Base-by-base conservation (phyloP, 1,140 invertebrate genomes). In the Anastrepha ludens region DNA sequence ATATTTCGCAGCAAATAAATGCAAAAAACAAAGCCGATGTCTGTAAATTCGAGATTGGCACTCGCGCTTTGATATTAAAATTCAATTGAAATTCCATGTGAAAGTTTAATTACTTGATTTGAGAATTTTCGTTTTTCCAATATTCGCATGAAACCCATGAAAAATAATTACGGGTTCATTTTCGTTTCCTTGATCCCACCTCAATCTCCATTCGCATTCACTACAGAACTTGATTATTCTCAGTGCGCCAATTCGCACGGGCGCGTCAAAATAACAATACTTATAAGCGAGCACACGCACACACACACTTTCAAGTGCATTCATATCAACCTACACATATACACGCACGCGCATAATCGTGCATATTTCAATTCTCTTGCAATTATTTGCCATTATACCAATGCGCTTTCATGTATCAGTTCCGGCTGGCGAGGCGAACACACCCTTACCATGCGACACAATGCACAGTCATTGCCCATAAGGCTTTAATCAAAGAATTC, bases 391-490 rank as follows among this genome's bases (percentile, higher is more conserved):
- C 39, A 78, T 78, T 78, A 78, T 55, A 50, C 2, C 74, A 5
- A 17, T 55, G 47, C 74, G 47, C 17, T 55, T 81, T 81, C 5
- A 55, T 55, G 74, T 81, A 81, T 55, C 74, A 55, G 74, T 81
- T 55, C 47, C 74, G 44, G 47, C n/a, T 81, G 74, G 44, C 74
- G 74, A 55, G 17, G 15, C 2, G 74, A 55, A 81, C 74, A 55
- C 47, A 81, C 74, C 74, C 74, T 55, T 81, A 8, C 74, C 50
- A 81, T 50, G 74, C 74, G 74, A 81, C 47, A 81, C n/a, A 81
- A 81, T 15, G 47, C 7, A 55, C 41, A 81, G 20, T 81, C 41
- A 74, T 44, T 74, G 67, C 29, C 67, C 39, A 55, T 20, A 55
- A 81, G 44, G 17, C 74, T 55, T 55, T 20, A 17, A 81, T 50